Evolutionary conservation across 1,140 invertebrate species (phyloP).

Genomic region (Megathymus violae): DNA sequence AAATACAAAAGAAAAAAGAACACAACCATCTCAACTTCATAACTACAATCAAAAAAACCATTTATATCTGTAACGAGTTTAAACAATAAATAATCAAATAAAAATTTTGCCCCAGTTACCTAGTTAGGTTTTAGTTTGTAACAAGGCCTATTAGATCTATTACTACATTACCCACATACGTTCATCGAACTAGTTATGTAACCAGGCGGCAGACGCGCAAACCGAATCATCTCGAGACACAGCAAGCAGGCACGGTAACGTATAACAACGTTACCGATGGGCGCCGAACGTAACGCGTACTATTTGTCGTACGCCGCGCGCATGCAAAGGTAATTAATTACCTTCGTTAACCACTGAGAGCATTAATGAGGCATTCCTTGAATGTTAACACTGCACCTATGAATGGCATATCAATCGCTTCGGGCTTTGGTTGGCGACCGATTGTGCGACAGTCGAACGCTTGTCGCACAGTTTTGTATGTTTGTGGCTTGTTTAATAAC

Average conservation of each 20-base stretch:
- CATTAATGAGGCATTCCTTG: slow-evolving; percentile 49
- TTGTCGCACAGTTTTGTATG: too few relatives aligned
- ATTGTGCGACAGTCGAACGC: slow-evolving; percentile 3
- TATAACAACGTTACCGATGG: slow-evolving; percentile 46
- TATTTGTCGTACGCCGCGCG: slow-evolving; percentile 50
- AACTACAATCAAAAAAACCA: too few relatives aligned
- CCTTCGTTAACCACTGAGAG: slow-evolving; percentile 51
- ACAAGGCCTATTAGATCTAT: background rate
- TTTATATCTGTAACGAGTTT: too few relatives aligned
- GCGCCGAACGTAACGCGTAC: slow-evolving; percentile 35
- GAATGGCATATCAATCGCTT: slow-evolving; percentile 29
- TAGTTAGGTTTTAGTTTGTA: too few relatives aligned
- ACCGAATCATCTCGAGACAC: slow-evolving; percentile 36
- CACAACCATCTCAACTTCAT: too few relatives aligned
- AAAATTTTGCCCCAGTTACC: too few relatives aligned
- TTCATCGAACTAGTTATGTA: background rate
- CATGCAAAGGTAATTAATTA: slow-evolving; percentile 57
- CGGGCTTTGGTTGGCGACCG: background rate
- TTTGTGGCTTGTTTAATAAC: too few relatives aligned
- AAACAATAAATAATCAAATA: too few relatives aligned
- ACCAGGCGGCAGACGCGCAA: slow-evolving; percentile 28
- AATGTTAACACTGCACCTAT: slow-evolving; percentile 42
- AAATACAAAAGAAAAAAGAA: too few relatives aligned
- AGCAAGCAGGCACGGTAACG: background rate
- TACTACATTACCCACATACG: too few relatives aligned